Conservation (phyloP, 2,888 invertebrate species). For the Scaptomyza reducta region DNA sequence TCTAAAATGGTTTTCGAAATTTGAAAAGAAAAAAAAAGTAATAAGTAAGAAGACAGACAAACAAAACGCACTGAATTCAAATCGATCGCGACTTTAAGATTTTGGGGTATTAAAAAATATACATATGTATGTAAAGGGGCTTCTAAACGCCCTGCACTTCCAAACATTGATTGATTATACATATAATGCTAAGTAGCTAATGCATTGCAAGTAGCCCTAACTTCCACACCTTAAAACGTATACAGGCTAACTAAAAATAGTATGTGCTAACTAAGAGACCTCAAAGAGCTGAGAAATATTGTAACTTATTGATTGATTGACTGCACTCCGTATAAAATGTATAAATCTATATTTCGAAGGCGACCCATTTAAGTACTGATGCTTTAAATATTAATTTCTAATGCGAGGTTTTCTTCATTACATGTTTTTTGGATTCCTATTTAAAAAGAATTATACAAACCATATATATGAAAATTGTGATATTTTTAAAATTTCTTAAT, state of each 20-base stretch:
- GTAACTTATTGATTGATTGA: conserved; percentile 10
- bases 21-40: neutral
- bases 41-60: neutral
- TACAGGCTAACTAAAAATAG: conserved; percentile 16
- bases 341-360: conserved; percentile 22
- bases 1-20: conserved; percentile 48
- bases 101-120: neutral
- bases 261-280: conserved; percentile 18
- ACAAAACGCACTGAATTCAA: conserved; percentile 75
- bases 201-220: conserved; percentile 13
- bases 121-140: conserved; percentile 9
- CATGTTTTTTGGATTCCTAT: neutral
- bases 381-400: conserved; percentile 1
- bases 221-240: conserved; percentile 42
- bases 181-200: conserved; percentile 26
- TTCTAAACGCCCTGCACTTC: conserved; percentile 47
- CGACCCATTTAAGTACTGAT: conserved; percentile 8
- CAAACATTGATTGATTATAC: conserved; percentile 41
- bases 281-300: conserved; percentile 13
- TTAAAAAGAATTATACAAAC: conserved; percentile 29
- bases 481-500: conserved; percentile 42
- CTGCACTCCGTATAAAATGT: conserved; percentile 32
- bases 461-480: conserved; percentile 44
- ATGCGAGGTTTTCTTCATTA: neutral
- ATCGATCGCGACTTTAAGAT: conserved; percentile 71